Evolutionary conservation across 2,888 invertebrate genomes (phyloP).

Genomic region (Anthoptus insignis): DNA sequence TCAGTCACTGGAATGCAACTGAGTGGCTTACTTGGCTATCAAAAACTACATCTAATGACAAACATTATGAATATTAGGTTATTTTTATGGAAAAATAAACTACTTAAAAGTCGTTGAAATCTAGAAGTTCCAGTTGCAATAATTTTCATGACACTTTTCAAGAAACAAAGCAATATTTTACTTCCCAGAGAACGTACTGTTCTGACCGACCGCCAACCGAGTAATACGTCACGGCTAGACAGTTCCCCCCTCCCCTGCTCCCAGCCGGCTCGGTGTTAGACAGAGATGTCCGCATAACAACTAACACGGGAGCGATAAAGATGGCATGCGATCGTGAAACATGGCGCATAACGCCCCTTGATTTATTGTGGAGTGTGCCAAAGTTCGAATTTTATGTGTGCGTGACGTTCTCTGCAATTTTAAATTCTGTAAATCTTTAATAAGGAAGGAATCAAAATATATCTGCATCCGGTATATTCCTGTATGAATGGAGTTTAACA

Average conservation of each 20-base stretch:
- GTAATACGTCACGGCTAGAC: slow-evolving; percentile 87
- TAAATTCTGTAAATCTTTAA: slow-evolving; percentile 32
- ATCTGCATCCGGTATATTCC: slow-evolving; percentile 17
- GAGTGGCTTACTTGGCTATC: too few relatives aligned
- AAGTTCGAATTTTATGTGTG: slow-evolving; percentile 84
- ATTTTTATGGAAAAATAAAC: too few relatives aligned
- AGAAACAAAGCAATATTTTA: slow-evolving; percentile 57
- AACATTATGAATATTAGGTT: too few relatives aligned
- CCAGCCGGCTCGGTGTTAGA: slow-evolving; percentile 74
- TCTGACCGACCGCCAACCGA: slow-evolving; percentile 76
- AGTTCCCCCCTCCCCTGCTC: slow-evolving; percentile 76
- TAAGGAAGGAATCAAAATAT: slow-evolving; percentile 30
- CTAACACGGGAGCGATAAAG: slow-evolving; percentile 71
- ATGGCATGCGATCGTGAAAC: slow-evolving; percentile 80
- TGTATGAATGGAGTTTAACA: slow-evolving; percentile 22
- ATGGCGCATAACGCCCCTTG: slow-evolving; percentile 88
- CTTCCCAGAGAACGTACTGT: slow-evolving; percentile 65
- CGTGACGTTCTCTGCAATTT: slow-evolving; percentile 61
- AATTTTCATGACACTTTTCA: too few relatives aligned
- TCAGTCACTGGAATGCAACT: too few relatives aligned
- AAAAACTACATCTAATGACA: too few relatives aligned
- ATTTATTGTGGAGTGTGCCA: slow-evolving; percentile 85
- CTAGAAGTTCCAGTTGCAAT: too few relatives aligned
- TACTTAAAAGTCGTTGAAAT: too few relatives aligned
- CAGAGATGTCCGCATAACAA: slow-evolving; percentile 69